phyloP scores from a whole-genome alignment of 2,888 invertebrate species.

The Nysson spinosus region DNA sequence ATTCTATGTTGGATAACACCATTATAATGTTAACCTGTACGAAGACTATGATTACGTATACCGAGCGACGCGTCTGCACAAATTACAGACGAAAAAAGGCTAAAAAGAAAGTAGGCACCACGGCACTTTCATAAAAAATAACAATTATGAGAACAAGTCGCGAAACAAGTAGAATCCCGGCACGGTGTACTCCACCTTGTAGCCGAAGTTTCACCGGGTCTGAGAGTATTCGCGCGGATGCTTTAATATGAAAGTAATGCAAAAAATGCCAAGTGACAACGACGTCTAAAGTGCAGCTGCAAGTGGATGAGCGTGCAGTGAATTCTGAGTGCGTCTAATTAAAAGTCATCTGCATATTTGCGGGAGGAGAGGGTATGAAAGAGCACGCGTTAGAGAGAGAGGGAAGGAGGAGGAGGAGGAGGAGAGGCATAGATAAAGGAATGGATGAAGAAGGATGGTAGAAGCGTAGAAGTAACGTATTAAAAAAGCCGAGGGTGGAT shows the following conservation, averaged over 20 bases:
- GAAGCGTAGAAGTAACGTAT: slow-evolving; percentile 16
- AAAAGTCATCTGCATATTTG: slow-evolving; percentile 57
- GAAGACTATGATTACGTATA: background rate
- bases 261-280: slow-evolving; percentile 39
- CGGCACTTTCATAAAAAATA: slow-evolving; percentile 22
- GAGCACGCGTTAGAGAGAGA: slow-evolving; percentile 7
- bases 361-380: too few relatives aligned
- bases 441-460: slow-evolving; percentile 8
- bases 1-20: too few relatives aligned
- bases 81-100: slow-evolving; percentile 1
- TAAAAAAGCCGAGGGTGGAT: slow-evolving; percentile 38
- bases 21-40: too few relatives aligned
- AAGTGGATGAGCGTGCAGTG: slow-evolving; percentile 52
- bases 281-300: slow-evolving; percentile 52
- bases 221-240: slow-evolving; percentile 14
- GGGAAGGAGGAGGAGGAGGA: background rate
- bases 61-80: slow-evolving; percentile 1
- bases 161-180: background rate
- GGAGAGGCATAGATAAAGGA: slow-evolving; percentile 2
- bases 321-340: slow-evolving; percentile 54
- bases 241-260: slow-evolving; percentile 35
- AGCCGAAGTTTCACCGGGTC: slow-evolving; percentile 14
- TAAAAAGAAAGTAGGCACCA: background rate
- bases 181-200: background rate
- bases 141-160: slow-evolving; percentile 24